A percentile compares a stretch with the other conserved stretches of the same genome.
Evolutionary conservation across 2,797 vertebrate species (phyloP).

Genomic region (Pseudomugil gertrudae): DNA sequence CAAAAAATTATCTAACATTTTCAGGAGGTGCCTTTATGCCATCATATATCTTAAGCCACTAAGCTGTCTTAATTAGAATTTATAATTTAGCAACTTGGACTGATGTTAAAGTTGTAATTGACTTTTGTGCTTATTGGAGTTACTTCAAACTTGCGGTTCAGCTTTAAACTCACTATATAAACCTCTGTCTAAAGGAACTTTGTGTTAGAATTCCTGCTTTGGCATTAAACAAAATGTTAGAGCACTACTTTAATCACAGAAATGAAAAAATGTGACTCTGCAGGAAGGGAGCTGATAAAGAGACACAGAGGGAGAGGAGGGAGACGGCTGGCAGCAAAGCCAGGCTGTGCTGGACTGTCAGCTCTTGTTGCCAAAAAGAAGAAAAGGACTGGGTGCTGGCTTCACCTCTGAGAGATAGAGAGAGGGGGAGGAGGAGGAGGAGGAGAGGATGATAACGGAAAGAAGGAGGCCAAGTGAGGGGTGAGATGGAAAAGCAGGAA

Average conservation of each 20-base stretch:
- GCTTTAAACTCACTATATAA: slow-evolving; percentile 1
- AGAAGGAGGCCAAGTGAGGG: slow-evolving; percentile 38
- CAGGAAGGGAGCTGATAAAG: slow-evolving; percentile 22
- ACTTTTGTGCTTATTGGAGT: not conserved
- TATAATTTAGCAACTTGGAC: not conserved
- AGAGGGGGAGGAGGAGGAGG: slow-evolving; percentile 4
- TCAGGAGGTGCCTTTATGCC: not conserved
- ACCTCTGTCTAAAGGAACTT: slow-evolving; percentile 11
- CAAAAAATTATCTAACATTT: not conserved
- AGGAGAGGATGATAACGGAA: slow-evolving; percentile 37
- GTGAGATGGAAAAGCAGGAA: slow-evolving; percentile 40
- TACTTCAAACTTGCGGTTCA: slow-evolving; percentile 1
- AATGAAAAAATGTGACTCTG: slow-evolving; percentile 26
- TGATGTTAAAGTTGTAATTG: not conserved
- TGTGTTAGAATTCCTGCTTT: slow-evolving; percentile 11
- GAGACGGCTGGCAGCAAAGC: slow-evolving; percentile 45
- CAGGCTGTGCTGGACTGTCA: slow-evolving; percentile 58
- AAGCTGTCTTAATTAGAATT: not conserved
- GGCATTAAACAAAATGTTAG: slow-evolving; percentile 21
- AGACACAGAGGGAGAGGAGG: slow-evolving; percentile 16
- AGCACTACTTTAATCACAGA: slow-evolving; percentile 24
- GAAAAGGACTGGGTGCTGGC: slow-evolving; percentile 65
- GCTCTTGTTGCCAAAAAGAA: slow-evolving; percentile 61
- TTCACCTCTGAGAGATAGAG: slow-evolving; percentile 63
- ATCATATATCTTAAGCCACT: not conserved